Evolutionary conservation across 1,140 invertebrate species (phyloP).

Genomic region (Diuraphis noxia): DNA sequence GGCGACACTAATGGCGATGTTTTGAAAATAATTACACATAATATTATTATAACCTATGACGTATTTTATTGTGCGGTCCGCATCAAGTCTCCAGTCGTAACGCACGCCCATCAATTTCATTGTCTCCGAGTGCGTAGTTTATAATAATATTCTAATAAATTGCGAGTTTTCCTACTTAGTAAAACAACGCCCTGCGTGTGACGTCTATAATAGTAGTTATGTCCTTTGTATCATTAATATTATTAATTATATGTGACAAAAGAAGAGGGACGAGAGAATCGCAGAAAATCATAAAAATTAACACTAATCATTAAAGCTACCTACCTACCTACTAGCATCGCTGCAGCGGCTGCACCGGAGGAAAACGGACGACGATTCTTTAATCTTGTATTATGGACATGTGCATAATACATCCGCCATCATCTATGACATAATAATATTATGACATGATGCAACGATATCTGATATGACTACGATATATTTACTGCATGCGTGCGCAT

Average conservation of each 20-base stretch:
- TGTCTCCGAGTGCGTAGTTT: neutral
- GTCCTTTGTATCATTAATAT: neutral
- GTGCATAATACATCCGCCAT: neutral
- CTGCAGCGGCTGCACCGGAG: neutral
- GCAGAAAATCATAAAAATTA: neutral
- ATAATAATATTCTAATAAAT: conserved; percentile 9
- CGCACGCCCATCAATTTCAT: neutral
- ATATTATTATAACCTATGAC: neutral
- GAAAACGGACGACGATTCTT: neutral
- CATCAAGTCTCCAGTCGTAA: conserved; percentile 36
- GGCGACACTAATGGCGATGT: neutral
- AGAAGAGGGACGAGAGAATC: neutral
- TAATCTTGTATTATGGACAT: neutral
- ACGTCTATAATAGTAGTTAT: neutral
- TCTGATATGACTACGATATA: neutral
- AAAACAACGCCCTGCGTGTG: too few species aligned
- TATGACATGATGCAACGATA: neutral
- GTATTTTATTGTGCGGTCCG: neutral
- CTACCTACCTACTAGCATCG: neutral
- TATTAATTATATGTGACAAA: neutral
- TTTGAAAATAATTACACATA: neutral
- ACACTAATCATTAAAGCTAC: neutral
- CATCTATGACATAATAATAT: neutral
- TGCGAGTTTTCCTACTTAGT: neutral
- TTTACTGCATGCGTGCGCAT: neutral